phyloP scores from a whole-genome alignment of 2,797 vertebrate species.

The Oreortyx pictus region DNA sequence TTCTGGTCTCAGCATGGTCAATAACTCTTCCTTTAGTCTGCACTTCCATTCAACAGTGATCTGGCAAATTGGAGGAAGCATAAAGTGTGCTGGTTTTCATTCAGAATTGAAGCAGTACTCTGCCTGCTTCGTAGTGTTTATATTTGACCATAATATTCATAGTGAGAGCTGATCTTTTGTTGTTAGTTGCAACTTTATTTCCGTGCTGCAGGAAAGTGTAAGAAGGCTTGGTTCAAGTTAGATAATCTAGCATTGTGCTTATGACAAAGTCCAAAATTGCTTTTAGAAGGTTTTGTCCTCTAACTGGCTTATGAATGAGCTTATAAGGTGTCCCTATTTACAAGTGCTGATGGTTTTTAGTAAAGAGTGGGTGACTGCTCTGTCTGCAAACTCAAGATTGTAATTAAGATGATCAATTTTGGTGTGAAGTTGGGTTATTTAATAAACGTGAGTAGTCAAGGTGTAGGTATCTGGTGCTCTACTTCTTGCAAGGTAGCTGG shows the following conservation, averaged over 20 bases:
- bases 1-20: background rate
- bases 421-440: background rate
- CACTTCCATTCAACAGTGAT: background rate
- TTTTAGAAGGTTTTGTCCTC: background rate
- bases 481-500: background rate
- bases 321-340: background rate
- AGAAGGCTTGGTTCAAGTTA: background rate
- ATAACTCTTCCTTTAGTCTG: background rate
- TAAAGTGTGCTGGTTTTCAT: rapidly evolving
- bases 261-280: background rate
- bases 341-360: background rate
- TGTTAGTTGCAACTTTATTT: background rate
- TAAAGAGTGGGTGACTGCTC: background rate
- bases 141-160: background rate
- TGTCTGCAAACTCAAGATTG: background rate
- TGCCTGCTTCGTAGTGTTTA: background rate
- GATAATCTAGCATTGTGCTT: background rate
- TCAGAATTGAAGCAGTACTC: background rate
- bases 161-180: background rate
- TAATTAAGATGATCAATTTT: background rate
- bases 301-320: background rate
- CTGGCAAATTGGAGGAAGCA: background rate
- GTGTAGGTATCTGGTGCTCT: background rate
- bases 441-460: background rate
- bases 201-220: background rate